Percentiles rank a stretch among this genome's conserved stretches.
Evolutionary conservation across 2,113 vertebrate genomes (phyloP).

Genomic region (Pachycephala philippinensis): DNA sequence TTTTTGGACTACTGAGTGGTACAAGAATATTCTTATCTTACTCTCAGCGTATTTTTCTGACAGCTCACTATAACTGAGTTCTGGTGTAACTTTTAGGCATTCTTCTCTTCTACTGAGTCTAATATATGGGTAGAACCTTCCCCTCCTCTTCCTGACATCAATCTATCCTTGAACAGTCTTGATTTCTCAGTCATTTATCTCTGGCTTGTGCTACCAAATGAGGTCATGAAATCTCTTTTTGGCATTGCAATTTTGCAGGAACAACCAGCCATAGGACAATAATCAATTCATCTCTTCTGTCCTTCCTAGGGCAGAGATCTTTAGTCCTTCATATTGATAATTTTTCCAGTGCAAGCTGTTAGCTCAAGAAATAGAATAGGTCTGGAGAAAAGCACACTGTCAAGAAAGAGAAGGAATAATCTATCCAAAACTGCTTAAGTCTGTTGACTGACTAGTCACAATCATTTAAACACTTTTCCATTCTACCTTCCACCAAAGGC

Average conservation of each 20-base stretch:
- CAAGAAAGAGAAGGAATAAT: background rate
- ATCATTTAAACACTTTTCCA: background rate
- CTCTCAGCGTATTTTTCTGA: background rate
- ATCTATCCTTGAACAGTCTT: background rate
- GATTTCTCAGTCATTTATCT: background rate
- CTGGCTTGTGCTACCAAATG: background rate
- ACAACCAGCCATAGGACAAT: background rate
- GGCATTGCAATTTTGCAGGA: background rate
- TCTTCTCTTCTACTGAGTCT: background rate
- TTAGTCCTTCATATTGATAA: background rate
- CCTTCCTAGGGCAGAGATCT: background rate
- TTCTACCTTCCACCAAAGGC: background rate
- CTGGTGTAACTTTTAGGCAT: background rate
- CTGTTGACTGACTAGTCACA: background rate
- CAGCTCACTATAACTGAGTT: background rate
- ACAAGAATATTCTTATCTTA: background rate
- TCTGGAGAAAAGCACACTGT: background rate
- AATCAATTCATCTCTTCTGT: background rate
- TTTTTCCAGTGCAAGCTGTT: background rate
- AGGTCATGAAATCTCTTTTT: background rate
- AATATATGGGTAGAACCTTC: background rate
- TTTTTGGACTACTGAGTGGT: background rate
- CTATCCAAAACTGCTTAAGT: background rate
- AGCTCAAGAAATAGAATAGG: background rate
- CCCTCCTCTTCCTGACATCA: background rate